Conservation (phyloP, 2,113 vertebrate species). For the Heterotilapia buettikoferi region DNA sequence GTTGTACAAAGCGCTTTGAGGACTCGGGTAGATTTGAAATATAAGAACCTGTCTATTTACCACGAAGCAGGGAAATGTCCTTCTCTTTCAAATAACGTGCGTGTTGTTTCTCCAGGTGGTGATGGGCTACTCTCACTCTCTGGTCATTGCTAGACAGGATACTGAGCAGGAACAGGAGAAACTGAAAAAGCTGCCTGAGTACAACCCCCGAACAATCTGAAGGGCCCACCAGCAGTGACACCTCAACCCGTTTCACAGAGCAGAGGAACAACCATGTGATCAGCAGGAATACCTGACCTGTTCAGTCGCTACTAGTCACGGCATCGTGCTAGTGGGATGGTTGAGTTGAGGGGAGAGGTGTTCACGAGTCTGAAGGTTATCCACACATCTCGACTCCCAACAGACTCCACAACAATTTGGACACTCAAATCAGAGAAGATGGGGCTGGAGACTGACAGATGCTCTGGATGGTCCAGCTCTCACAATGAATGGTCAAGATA, state of each 20-base stretch:
- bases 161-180: slow-evolving; percentile 82
- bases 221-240: neutral
- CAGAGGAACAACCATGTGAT: slow-evolving; percentile 48
- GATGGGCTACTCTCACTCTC: slow-evolving; percentile 89
- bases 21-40: neutral
- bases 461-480: neutral
- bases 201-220: slow-evolving; percentile 93
- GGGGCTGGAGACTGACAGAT: neutral
- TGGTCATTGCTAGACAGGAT: slow-evolving; percentile 88
- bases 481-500: neutral
- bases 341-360: slow-evolving; percentile 11
- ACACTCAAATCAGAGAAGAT: slow-evolving; percentile 4
- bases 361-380: neutral
- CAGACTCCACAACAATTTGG: slow-evolving; percentile 26
- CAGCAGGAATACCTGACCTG: slow-evolving; percentile 27
- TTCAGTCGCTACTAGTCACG: slow-evolving; percentile 19
- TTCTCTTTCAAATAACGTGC: neutral
- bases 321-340: neutral
- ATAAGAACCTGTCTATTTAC: neutral
- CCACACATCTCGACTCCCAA: slow-evolving; percentile 45
- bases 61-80: neutral
- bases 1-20: neutral
- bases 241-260: neutral
- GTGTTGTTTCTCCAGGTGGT: slow-evolving; percentile 76
- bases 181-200: slow-evolving; percentile 89